Evolutionary conservation across 2,888 invertebrate species (phyloP).

Genomic region (Ypsolopha sequella): DNA sequence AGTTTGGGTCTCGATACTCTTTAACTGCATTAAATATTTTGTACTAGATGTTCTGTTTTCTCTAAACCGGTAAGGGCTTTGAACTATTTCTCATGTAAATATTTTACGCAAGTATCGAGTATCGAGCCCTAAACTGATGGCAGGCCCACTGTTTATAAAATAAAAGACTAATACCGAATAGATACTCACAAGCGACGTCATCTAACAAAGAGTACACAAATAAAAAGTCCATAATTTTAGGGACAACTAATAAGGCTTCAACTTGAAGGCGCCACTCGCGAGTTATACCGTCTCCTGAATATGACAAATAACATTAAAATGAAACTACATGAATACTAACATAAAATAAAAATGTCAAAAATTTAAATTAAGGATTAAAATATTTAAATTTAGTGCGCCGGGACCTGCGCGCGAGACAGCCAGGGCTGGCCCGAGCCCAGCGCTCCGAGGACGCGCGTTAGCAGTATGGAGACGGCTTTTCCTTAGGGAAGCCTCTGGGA

Average conservation of each 20-base stretch:
- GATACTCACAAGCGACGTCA: too few relatives aligned
- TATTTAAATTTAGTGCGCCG: slow-evolving; percentile 70
- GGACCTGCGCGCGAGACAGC: slow-evolving; percentile 37
- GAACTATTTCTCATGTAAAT: too few relatives aligned
- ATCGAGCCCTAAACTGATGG: too few relatives aligned
- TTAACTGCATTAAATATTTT: too few relatives aligned
- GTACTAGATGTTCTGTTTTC: too few relatives aligned
- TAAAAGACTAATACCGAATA: too few relatives aligned
- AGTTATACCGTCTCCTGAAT: slow-evolving; percentile 50
- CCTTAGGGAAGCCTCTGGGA: too few relatives aligned
- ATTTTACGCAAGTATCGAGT: too few relatives aligned
- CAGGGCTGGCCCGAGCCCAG: slow-evolving; percentile 1
- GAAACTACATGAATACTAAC: slow-evolving; percentile 69
- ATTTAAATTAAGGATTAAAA: slow-evolving; percentile 72
- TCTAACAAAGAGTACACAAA: too few relatives aligned
- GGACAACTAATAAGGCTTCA: slow-evolving; percentile 28
- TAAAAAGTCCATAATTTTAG: background rate
- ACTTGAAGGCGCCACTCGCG: slow-evolving; percentile 50
- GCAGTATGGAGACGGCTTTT: slow-evolving; percentile 1
- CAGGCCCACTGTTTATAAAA: too few relatives aligned
- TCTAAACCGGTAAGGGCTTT: too few relatives aligned
- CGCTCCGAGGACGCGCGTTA: background rate
- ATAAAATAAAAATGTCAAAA: slow-evolving; percentile 72
- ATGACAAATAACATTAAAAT: slow-evolving; percentile 70
- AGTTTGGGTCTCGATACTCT: too few relatives aligned